Conservation (phyloP, 2,888 invertebrate genomes). For the Orthosia gothica region DNA sequence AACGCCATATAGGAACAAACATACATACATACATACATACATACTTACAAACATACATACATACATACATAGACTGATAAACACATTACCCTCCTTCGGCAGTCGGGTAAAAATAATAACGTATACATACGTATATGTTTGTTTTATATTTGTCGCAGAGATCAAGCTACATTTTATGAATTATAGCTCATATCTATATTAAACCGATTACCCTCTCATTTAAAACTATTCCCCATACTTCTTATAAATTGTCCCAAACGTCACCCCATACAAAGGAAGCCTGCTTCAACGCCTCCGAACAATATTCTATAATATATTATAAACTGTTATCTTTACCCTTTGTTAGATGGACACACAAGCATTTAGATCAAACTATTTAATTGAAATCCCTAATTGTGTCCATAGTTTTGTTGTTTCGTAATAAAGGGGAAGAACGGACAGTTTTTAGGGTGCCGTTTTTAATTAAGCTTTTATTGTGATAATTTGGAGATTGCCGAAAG, state of each 20-base stretch:
- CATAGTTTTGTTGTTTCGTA: conserved; percentile 41
- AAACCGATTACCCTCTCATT: not conserved
- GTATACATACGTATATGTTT: too few species aligned
- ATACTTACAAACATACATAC: too few species aligned
- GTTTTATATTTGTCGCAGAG: too few species aligned
- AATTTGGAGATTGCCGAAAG: not conserved
- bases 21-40: too few species aligned
- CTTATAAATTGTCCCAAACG: conserved; percentile 47
- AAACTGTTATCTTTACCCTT: conserved; percentile 78
- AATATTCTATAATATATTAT: conserved; percentile 76
- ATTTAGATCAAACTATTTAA: conserved; percentile 76
- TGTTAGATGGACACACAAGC: conserved; percentile 74
- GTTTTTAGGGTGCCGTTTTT: conserved; percentile 19
- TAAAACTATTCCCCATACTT: conserved; percentile 19
- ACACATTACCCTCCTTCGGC: too few species aligned
- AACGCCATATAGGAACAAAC: too few species aligned
- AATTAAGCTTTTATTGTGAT: conserved; percentile 13
- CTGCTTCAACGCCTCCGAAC: conserved; percentile 75
- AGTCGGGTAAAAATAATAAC: too few species aligned
- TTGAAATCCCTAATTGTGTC: conserved; percentile 57
- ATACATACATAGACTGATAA: too few species aligned
- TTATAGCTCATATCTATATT: too few species aligned
- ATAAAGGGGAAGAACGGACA: conserved; percentile 10
- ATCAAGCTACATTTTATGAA: too few species aligned
- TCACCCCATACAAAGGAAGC: conserved; percentile 68